Base-by-base conservation (phyloP, 2,113 vertebrate genomes). In the Myodes glareolus region DNA sequence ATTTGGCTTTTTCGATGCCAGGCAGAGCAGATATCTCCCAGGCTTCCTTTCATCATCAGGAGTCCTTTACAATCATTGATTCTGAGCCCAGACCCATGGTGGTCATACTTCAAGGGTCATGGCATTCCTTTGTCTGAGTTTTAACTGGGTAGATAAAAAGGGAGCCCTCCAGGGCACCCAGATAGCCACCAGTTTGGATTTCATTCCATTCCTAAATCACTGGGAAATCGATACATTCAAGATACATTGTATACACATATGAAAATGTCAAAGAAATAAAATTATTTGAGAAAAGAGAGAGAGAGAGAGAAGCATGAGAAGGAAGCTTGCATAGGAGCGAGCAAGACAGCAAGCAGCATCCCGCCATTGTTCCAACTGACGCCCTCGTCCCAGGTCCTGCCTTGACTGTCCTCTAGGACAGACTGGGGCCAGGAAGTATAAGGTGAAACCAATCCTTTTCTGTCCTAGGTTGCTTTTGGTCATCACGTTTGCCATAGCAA, bases 1-100 rank as follows among this genome's bases (percentile, higher is more conserved):
- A 45, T 61, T 94, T 94, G 80, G 89, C 50, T 86, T 94, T 85
- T 42, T 27, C 36, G 78, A 91, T 65, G 23, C 58, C 65, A 91
- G 92, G 92, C 4, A 86, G 76, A 88, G 25, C 31, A 58, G 76
- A 39, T 92, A 96, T 75, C 75, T 90, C 63, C 33, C 23, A 61
- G 86, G 70, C 31, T 39, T 88, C 86, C 33, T 94, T 50, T 80
- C 63, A 94, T 23, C 73, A 36, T 89, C 36, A 47, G 52, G 67
- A 77, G 11, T 0, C 19, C 68, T 92, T 50, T 85, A 50, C 68
- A 31, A 65, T 63, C 52, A 21, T 80, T 19, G 80, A 2, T 87
- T 81, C 68, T 95, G 36, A 92, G 82, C 31, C 87, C 87, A 86
- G 45, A 77, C 39, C 47, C 36, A 14, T 0, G 29, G 73, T 52